Conservation (phyloP, 2,888 invertebrate species). For the Caenorhabditis sp. region DNA sequence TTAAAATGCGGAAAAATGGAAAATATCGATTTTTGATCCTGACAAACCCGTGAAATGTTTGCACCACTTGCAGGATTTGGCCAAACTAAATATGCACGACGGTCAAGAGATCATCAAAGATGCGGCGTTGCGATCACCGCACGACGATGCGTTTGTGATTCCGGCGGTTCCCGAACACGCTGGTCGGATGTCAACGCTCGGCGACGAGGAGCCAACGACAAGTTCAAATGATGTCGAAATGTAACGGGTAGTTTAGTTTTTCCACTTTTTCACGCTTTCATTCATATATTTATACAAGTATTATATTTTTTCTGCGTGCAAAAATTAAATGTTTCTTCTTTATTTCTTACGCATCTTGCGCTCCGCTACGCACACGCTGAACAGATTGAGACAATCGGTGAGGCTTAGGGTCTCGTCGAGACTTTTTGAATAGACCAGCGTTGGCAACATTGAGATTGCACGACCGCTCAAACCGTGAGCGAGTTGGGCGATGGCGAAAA, state of each 20-base stretch:
- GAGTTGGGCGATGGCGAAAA: constrained; percentile 71
- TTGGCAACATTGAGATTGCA: constrained; percentile 85
- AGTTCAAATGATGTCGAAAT: background rate
- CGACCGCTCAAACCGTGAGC: constrained; percentile 82
- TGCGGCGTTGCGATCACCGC: background rate
- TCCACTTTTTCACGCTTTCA: background rate
- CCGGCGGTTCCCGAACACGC: constrained; percentile 17
- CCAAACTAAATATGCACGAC: background rate
- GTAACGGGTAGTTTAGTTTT: background rate
- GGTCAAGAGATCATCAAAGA: background rate
- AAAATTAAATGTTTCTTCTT: background rate
- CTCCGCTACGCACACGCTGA: constrained; percentile 16
- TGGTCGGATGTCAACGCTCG: constrained; percentile 9
- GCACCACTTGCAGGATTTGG: background rate
- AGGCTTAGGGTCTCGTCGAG: constrained; percentile 3
- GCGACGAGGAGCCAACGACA: background rate
- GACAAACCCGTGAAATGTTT: no score
- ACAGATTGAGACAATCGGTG: constrained; percentile 2
- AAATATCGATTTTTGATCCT: no score
- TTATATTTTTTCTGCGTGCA: background rate
- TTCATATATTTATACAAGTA: background rate
- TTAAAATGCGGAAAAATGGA: no score
- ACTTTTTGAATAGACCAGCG: constrained; percentile 77
- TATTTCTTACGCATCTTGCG: constrained; percentile 7
- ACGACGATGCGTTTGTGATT: constrained; percentile 24